Evolutionary conservation across 1,140 invertebrate species (phyloP).

Genomic region (Cryptotermes secundus): DNA sequence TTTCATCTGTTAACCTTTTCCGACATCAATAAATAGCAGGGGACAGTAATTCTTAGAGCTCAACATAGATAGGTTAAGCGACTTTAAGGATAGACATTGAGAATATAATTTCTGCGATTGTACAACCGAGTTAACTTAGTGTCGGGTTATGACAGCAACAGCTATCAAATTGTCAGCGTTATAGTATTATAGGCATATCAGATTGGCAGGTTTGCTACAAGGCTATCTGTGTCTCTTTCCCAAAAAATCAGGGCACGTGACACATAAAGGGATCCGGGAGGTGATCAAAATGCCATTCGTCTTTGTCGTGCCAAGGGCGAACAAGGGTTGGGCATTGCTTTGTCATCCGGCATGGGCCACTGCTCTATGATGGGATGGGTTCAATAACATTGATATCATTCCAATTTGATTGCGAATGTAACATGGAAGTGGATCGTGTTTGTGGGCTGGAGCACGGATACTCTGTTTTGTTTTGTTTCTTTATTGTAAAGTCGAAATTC

Average conservation of each 20-base stretch:
- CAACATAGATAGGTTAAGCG: no score
- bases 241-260: background rate
- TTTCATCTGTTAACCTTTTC: no score
- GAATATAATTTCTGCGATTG: no score
- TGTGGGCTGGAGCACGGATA: background rate
- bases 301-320: background rate
- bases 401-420: slow-evolving; percentile 5
- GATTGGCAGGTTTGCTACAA: background rate
- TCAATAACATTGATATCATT: background rate
- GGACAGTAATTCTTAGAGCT: no score
- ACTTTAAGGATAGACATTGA: no score
- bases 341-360: background rate
- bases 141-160: no score
- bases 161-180: no score
- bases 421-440: background rate
- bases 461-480: background rate
- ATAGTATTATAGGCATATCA: no score
- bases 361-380: background rate
- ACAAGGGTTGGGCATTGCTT: background rate
- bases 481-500: background rate
- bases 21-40: no score
- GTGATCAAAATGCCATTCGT: slow-evolving; percentile 12
- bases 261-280: background rate
- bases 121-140: no score
- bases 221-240: background rate